Conservation (phyloP, 2,888 invertebrate genomes). For the Clitarchus hookeri region DNA sequence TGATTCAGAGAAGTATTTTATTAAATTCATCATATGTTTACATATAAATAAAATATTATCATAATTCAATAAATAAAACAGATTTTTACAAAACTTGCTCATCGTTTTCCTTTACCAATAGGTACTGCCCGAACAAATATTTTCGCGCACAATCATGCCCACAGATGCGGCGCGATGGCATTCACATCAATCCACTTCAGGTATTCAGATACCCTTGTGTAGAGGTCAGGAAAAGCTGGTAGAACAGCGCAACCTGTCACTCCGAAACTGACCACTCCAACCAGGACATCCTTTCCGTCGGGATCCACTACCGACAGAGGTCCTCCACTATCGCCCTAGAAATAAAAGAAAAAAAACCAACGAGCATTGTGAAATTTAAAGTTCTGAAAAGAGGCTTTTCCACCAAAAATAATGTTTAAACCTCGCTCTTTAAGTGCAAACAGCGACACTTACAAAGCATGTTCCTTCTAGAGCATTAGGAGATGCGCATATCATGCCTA, state of each 20-base stretch:
- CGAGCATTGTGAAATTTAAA: not conserved
- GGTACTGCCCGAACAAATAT: not conserved
- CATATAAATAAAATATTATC: too few species aligned
- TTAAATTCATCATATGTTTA: too few species aligned
- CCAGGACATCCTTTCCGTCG: constrained; percentile 47
- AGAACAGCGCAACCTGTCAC: constrained; percentile 53
- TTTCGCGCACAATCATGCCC: not conserved
- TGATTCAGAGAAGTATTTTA: too few species aligned
- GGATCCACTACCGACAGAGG: constrained; percentile 49
- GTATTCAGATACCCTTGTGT: constrained; percentile 52
- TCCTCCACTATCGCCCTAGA: constrained; percentile 49
- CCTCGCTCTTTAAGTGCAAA: too few species aligned
- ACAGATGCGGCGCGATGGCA: constrained; percentile 36
- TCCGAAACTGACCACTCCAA: constrained; percentile 54
- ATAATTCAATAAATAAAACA: too few species aligned
- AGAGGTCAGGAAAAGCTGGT: constrained; percentile 53
- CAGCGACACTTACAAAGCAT: constrained; percentile 52
- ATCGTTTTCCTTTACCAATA: too few species aligned
- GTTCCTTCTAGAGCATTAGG: constrained; percentile 52
- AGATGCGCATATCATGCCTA: constrained; percentile 53
- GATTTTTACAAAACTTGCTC: too few species aligned
- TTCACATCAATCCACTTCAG: constrained; percentile 51
- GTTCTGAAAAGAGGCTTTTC: too few species aligned
- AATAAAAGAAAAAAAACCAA: not conserved
- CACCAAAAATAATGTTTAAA: too few species aligned